Percentiles rank a stretch among this genome's conserved stretches.
These are phyloP conservation scores for Spinibarbus caldwelli DNA, from an alignment of 2,797 vertebrate species.

Conservation along the genomic window DNA sequence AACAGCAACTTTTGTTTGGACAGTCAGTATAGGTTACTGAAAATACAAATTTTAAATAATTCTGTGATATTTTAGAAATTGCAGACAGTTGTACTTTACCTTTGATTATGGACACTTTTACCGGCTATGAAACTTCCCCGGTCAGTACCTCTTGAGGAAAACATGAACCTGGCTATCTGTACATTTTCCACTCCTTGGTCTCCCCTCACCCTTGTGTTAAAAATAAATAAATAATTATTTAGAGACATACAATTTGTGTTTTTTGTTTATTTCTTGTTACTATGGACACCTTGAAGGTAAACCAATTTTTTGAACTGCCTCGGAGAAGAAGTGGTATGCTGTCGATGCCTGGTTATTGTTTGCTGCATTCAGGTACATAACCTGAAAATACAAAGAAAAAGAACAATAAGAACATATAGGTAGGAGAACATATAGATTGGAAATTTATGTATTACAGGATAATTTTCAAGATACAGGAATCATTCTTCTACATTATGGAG, in stretches of 20 bases:
- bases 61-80: background rate
- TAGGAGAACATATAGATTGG: background rate
- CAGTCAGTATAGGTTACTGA: background rate
- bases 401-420: background rate
- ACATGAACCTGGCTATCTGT: background rate
- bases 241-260: too few species aligned
- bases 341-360: background rate
- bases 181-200: conserved; percentile 3
- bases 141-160: background rate
- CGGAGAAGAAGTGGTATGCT: background rate
- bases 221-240: too few species aligned
- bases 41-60: background rate
- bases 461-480: background rate
- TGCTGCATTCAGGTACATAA: background rate
- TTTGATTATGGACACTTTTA: background rate
- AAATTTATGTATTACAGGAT: background rate
- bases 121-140: background rate
- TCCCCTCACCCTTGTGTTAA: too few species aligned
- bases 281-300: background rate
- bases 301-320: background rate
- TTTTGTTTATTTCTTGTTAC: background rate
- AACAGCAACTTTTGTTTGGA: background rate
- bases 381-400: background rate
- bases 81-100: background rate
- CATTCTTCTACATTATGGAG: too few species aligned